Percentiles rank a stretch among this genome's conserved stretches.
Conservation (phyloP, 1,140 invertebrate species). For the Episyrphus balteatus region DNA sequence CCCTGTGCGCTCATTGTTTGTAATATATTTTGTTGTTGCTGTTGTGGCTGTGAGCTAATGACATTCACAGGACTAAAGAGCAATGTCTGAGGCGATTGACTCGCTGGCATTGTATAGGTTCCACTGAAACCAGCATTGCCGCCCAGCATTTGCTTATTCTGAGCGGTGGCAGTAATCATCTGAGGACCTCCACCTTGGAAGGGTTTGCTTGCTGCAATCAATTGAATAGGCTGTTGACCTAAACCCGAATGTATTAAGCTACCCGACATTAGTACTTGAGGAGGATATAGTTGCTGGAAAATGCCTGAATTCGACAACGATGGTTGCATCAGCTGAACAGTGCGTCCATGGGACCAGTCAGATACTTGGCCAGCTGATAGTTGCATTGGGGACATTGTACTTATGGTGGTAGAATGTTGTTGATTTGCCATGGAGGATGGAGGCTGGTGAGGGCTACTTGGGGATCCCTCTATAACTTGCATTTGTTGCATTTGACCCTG, state of each 20-base stretch:
- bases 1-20: slow-evolving; percentile 25
- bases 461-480: slow-evolving; percentile 34
- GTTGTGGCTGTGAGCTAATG: slow-evolving; percentile 56
- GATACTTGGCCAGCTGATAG: slow-evolving; percentile 36
- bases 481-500: slow-evolving; percentile 39
- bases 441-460: slow-evolving; percentile 43
- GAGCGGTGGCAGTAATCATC: slow-evolving; percentile 62
- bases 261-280: slow-evolving; percentile 63
- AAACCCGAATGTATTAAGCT: slow-evolving; percentile 65
- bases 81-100: slow-evolving; percentile 63
- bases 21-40: slow-evolving; percentile 24
- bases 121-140: slow-evolving; percentile 42
- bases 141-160: slow-evolving; percentile 52
- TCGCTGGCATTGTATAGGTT: slow-evolving; percentile 60
- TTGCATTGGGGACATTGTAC: slow-evolving; percentile 41
- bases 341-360: slow-evolving; percentile 48
- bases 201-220: slow-evolving; percentile 67
- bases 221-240: slow-evolving; percentile 61
- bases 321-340: slow-evolving; percentile 72
- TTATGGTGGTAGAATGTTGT: slow-evolving; percentile 41
- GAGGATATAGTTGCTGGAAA: slow-evolving; percentile 68
- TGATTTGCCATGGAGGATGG: slow-evolving; percentile 38
- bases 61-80: slow-evolving; percentile 67
- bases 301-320: slow-evolving; percentile 65
- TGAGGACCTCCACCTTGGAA: slow-evolving; percentile 68